Conservation (phyloP, 2,888 invertebrate species). For the Drosophila rubida region DNA sequence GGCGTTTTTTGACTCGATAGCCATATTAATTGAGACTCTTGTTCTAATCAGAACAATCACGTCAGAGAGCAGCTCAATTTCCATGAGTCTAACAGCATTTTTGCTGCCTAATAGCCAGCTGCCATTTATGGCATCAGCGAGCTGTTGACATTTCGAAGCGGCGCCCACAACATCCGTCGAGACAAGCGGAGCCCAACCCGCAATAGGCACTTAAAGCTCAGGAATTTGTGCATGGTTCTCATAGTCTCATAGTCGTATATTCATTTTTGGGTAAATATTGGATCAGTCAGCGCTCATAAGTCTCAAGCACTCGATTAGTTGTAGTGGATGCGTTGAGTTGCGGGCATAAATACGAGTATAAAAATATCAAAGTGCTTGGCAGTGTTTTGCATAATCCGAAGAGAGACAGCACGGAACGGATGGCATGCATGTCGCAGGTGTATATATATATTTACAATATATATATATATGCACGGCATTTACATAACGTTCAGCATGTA, state of each 20-base stretch:
- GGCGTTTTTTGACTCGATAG: conserved; percentile 33
- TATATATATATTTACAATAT: conserved; percentile 18
- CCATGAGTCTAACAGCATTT: conserved; percentile 30
- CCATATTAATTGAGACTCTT: conserved; percentile 12
- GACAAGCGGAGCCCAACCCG: conserved; percentile 53
- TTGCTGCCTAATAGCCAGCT: conserved; percentile 60
- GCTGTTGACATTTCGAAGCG: conserved; percentile 66
- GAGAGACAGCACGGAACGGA: conserved; percentile 19
- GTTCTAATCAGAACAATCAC: conserved; percentile 48
- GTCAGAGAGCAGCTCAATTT: conserved; percentile 38
- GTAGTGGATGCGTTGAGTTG: conserved; percentile 7
- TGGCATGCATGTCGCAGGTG: too few species aligned
- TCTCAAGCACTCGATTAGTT: conserved; percentile 23
- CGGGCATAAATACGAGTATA: conserved; percentile 43
- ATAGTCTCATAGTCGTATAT: conserved; percentile 7
- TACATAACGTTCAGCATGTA: conserved; percentile 58
- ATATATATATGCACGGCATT: conserved; percentile 32
- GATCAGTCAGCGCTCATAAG: conserved; percentile 31
- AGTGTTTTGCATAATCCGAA: conserved; percentile 55
- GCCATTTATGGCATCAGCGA: conserved; percentile 62
- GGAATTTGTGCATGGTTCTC: conserved; percentile 46
- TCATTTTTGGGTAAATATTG: conserved; percentile 44
- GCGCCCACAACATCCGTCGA: conserved; percentile 76
- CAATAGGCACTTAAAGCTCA: conserved; percentile 39
- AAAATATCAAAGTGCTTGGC: conserved; percentile 14